Evolutionary conservation across 2,797 vertebrate species (phyloP), one percentile per base, ranked within the genome.

Genomic region (Xenops minutus): DNA sequence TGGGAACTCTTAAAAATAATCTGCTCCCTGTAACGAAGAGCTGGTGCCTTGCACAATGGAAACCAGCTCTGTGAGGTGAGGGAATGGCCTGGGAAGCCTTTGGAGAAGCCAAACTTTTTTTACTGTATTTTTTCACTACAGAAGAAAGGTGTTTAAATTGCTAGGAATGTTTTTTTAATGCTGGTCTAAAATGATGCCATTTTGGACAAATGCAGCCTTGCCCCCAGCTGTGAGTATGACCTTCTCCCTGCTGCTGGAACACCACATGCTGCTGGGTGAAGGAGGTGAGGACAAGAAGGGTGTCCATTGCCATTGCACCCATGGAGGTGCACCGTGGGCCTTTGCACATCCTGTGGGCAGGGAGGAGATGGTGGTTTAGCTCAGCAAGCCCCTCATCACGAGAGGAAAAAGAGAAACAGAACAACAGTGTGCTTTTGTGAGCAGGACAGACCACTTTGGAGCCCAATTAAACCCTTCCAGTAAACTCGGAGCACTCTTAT

Each of bases 181-280:
- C 24, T 82, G 43, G 15, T 66, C 24, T 54, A 68, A 73, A 87
- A 74, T 43, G 2, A 48, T 1, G 3, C 20, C 0, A 21, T 59
- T 81, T 56, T 41, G 64, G 21, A 58, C n/a, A 87, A 43, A 68
- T 8, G 26, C 55, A 90, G 29, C n/a, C 23, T 52, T 20, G 20
- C 19, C 34, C 49, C 81, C 1, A 2, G n/a, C 44, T 44, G 6
- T 1, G 5, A 75, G 51, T 32, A 89, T 52, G 63, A 87, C 52
- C 67, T 88, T 41, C 68, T 68, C 23, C 26, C 3, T 59, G 43
- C 67, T 73, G 59, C 46, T 67, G 71, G 66, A 85, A 52, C 12
- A 23, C 14, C 43, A 23, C 19, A 6, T 0, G 0, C 6, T 1
- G 4, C 23, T 11, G 18, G 3, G 5, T 2, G 5, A 86, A 88